Conservation (phyloP, 2,888 invertebrate genomes). For the Apodemia zela region DNA sequence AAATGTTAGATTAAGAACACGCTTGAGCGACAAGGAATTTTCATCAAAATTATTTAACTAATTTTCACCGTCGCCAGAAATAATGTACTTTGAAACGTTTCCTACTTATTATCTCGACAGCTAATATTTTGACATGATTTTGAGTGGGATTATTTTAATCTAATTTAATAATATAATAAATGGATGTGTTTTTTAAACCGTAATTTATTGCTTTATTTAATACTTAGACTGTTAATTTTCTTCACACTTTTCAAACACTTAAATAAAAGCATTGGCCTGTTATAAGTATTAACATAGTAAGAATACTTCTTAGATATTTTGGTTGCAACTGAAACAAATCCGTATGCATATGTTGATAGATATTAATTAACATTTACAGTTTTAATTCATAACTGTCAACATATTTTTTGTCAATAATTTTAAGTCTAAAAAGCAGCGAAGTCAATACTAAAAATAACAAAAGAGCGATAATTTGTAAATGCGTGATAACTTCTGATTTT, state of each 20-base stretch:
- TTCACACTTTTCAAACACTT: not conserved
- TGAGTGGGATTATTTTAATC: not conserved
- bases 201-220: conserved; percentile 8
- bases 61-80: conserved; percentile 10
- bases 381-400: too few relatives aligned
- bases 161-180: conserved; percentile 3
- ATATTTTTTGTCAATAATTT: too few relatives aligned
- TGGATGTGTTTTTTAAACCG: not conserved
- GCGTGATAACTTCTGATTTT: too few relatives aligned
- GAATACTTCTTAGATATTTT: too few relatives aligned
- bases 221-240: not conserved
- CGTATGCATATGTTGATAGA: too few relatives aligned
- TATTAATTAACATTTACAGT: too few relatives aligned
- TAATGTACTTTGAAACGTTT: conserved; percentile 13
- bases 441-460: too few relatives aligned
- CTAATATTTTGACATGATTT: conserved; percentile 11
- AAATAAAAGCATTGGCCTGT: not conserved
- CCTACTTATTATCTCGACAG: conserved; percentile 11
- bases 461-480: too few relatives aligned
- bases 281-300: too few relatives aligned
- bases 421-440: too few relatives aligned
- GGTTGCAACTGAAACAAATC: too few relatives aligned
- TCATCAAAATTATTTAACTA: conserved; percentile 13
- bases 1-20: conserved; percentile 16
- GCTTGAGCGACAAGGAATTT: not conserved